These are phyloP conservation scores for Patella caerulea DNA, from an alignment of 2,888 invertebrate genomes.

Conservation along the genomic window DNA sequence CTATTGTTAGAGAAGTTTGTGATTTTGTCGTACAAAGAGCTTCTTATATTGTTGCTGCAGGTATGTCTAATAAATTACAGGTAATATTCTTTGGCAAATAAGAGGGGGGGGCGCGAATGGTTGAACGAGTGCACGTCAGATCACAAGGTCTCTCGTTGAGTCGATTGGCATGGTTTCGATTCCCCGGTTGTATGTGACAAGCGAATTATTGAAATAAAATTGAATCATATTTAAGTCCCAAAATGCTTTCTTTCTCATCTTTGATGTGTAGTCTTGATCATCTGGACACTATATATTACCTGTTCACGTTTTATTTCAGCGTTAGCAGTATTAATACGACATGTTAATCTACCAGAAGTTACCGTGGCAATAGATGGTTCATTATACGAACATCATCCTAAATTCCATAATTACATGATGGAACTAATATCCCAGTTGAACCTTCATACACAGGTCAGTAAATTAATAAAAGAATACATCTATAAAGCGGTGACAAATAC, in stretches of 20 bases:
- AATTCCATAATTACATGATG: conserved; percentile 78
- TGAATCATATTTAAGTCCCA: neutral
- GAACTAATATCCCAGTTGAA: conserved; percentile 77
- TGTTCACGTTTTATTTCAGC: conserved; percentile 72
- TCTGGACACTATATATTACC: too few species aligned
- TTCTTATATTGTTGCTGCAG: conserved; percentile 77
- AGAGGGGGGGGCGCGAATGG: too few species aligned
- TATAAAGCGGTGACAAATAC: conserved; percentile 26
- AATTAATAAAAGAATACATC: neutral
- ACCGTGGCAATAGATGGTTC: conserved; percentile 86
- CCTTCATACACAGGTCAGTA: conserved; percentile 76
- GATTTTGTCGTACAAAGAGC: conserved; percentile 81
- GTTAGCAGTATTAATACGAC: conserved; percentile 78
- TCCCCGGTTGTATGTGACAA: too few species aligned
- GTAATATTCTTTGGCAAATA: neutral
- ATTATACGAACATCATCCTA: conserved; percentile 83
- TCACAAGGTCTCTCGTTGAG: too few species aligned
- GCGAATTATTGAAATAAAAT: too few species aligned
- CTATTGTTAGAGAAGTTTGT: conserved; percentile 79
- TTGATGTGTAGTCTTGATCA: neutral
- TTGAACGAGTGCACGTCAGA: too few species aligned
- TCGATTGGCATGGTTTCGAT: too few species aligned
- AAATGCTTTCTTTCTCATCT: neutral
- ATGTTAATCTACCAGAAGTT: conserved; percentile 77
- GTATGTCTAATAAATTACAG: conserved; percentile 73